Evolutionary conservation across 2,113 vertebrate genomes (phyloP).

Genomic region (Connochaetes taurinus): DNA sequence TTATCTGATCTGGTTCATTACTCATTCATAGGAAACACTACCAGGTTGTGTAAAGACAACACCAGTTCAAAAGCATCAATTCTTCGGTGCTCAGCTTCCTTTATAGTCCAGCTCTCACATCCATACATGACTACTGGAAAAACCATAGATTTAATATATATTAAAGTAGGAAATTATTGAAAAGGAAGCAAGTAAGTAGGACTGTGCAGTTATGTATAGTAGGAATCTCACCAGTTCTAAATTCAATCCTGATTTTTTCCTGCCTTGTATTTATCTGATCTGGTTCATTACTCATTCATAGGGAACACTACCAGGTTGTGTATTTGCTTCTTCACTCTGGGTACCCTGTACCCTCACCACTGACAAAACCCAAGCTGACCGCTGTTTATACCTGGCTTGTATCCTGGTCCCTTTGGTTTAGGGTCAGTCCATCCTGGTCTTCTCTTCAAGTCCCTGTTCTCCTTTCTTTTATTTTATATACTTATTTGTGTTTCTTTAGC

Average conservation of each 20-base stretch:
- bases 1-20: not conserved
- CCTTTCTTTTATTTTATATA: not conserved
- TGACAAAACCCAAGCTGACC: not conserved
- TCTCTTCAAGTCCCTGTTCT: not conserved
- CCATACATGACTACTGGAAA: not conserved
- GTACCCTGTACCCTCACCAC: fast-evolving
- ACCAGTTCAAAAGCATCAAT: not conserved
- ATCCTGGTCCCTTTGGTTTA: not conserved
- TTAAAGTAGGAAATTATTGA: not conserved
- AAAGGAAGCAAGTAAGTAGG: not conserved
- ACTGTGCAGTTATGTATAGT: not conserved
- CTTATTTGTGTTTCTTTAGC: not conserved
- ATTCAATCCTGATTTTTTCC: not conserved
- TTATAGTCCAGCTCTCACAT: not conserved
- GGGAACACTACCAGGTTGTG: not conserved
- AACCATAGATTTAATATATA: not conserved
- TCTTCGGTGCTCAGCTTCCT: not conserved
- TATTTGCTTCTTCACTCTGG: not conserved
- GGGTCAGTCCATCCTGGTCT: not conserved
- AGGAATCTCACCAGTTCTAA: not conserved
- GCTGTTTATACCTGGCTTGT: not conserved
- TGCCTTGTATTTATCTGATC: not conserved
- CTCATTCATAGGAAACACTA: not conserved
- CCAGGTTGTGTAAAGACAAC: no score
- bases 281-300: not conserved